phyloP scores from a whole-genome alignment of 2,113 vertebrate genomes.

The Atrichornis clamosus region DNA sequence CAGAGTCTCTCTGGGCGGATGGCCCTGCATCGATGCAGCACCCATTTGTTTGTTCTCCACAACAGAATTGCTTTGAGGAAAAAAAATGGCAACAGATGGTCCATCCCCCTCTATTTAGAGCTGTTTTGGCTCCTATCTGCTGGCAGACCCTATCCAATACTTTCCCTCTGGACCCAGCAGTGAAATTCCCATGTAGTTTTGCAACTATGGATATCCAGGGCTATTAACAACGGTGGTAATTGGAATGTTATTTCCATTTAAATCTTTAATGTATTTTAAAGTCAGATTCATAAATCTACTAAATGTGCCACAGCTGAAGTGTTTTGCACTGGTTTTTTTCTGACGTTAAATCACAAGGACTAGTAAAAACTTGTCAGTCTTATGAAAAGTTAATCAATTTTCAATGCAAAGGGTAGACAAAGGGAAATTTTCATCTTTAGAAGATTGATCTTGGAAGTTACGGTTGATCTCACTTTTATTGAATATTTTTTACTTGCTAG shows the following conservation, averaged over 20 bases:
- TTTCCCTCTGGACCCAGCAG: neutral
- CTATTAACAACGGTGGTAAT: constrained; percentile 40
- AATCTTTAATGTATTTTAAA: constrained; percentile 59
- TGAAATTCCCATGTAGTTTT: neutral
- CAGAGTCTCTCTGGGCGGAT: neutral
- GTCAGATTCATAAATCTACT: constrained; percentile 48
- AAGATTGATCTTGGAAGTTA: constrained; percentile 59
- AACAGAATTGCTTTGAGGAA: neutral
- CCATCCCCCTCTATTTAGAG: neutral
- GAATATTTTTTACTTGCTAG: constrained; percentile 52
- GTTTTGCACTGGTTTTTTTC: neutral
- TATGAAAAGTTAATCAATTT: constrained; percentile 69
- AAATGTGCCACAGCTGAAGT: neutral
- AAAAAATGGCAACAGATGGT: neutral
- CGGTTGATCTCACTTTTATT: constrained; percentile 68
- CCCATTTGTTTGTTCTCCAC: neutral
- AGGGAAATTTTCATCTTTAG: constrained; percentile 58
- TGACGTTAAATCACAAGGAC: constrained; percentile 52
- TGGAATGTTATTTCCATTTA: constrained; percentile 62
- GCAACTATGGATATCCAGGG: neutral
- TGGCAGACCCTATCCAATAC: neutral
- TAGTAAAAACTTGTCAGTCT: constrained; percentile 30
- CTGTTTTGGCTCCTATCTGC: neutral
- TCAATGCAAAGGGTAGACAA: constrained; percentile 60
- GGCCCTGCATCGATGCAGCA: neutral